phyloP scores from a whole-genome alignment of 2,113 vertebrate species.

The Potamarius usumacintae region DNA sequence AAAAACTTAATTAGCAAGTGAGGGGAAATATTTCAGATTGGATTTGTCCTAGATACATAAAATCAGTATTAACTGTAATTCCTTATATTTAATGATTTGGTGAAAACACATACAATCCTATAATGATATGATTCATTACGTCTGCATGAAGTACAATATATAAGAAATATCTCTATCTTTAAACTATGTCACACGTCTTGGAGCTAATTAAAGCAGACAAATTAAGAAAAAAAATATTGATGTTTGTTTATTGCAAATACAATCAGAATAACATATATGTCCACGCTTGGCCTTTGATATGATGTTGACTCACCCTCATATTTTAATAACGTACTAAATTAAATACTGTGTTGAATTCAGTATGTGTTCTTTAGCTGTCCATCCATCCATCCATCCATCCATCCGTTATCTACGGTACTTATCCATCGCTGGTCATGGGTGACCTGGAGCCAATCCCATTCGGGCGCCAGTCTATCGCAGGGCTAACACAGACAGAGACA shows the following conservation, averaged over 20 bases:
- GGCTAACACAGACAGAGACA: too few species aligned
- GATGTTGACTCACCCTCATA: not conserved
- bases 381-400: too few species aligned
- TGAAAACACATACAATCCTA: not conserved
- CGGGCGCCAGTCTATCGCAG: too few species aligned
- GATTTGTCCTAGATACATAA: too few species aligned
- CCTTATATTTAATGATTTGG: not conserved
- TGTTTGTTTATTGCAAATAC: not conserved
- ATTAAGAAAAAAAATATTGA: too few species aligned
- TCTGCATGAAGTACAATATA: not conserved
- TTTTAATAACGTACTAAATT: not conserved
- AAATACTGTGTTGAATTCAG: not conserved
- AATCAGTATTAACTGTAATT: not conserved
- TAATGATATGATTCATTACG: not conserved
- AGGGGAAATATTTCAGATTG: not conserved
- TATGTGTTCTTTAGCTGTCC: not conserved
- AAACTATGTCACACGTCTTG: not conserved
- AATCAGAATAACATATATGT: not conserved
- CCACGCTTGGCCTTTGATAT: not conserved
- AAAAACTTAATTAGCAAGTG: not conserved
- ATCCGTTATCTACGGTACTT: too few species aligned
- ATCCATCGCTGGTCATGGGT: too few species aligned
- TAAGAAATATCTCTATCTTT: too few species aligned
- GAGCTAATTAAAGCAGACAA: too few species aligned
- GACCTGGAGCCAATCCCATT: too few species aligned